Evolutionary conservation across 2,888 invertebrate genomes (phyloP), one percentile per base, ranked within the genome.

Genomic region (Drosophila ustulata): DNA sequence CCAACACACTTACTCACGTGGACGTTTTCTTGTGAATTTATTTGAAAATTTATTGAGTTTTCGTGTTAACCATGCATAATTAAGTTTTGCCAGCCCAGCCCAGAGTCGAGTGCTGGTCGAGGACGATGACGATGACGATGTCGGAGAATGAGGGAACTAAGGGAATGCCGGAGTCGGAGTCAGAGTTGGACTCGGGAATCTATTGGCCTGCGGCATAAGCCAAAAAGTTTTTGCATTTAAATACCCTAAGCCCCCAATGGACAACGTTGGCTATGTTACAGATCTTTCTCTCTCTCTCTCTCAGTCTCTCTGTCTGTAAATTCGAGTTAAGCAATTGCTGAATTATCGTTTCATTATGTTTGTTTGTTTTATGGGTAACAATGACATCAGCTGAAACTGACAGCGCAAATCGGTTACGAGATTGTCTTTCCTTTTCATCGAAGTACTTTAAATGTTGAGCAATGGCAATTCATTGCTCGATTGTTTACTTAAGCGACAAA

Each of bases 51-150:
- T 90, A 90, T 90, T 89, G 90, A 90, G 90, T 89, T 90, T 90
- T 90, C 91, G 90, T 90, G 90, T 89, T 90, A 90, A 90, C 91
- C 89, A 89, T 88, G 90, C 91, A 90, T 90, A 90, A 90, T 90
- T 90, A 89, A 90, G 89, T 90, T 90, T 87, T 83, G 78, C 71
- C 74, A 73, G 46, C 49, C 53, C n/a, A 11, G 18, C 18, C 18
- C 18, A 18, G 52, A 30, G 43, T 34, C 66, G 62, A 70, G 47
- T 57, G 74, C 30, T 43, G 58, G 55, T 25, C 50, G 3, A 25
- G 4, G n/a, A 23, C 7, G 11, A 45, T 25, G n/a, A 26, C 2
- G 18, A 26, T 23, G 9, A 4, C 18, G 18, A 18, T 18, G 18
- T 1, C 18, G 18, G 18, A 18, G 18, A 32, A 32, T 28, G 28